Base-by-base conservation (phyloP, 2,113 vertebrate genomes). In the Nycticebus coucang region DNA sequence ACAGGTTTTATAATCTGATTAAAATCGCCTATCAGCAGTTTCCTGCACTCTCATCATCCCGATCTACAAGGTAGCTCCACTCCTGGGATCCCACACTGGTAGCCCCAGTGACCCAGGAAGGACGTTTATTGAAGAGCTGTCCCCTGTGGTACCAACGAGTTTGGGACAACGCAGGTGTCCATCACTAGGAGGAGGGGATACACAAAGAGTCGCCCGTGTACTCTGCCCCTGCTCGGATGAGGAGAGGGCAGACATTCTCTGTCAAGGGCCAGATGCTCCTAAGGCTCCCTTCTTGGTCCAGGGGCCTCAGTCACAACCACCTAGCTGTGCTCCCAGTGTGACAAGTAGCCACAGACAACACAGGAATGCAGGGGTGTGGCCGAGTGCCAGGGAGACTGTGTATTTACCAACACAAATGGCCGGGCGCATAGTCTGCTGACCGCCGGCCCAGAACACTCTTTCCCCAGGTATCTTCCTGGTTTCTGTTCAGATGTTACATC, bases 181-280 rank as follows among this genome's bases (percentile, higher is more conserved):
- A 0, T 28, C 71, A 7, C 37, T 19, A 30, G 33, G 33, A 59
- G n/a, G n/a, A 66, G 6, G 0, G 2, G 77, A 11, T 2, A 2
- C 12, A 12, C 0, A 7, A 22, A n/a, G 86, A 37, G 21, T 0
- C 2, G 7, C 0, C 1, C 24, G 0, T 3, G 37, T 21, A 1
- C 45, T 37, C n/a, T 7, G 37, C 75, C 24, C 84, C 90, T 45
- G 87, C 57, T 78, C 2, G 12, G 60, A 64, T 35, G 62, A 8
- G 66, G n/a, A 77, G 41, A 2, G 0, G 15, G 59, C 37, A 17
- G 71, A 41, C 5, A 0, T 33, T 57, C 53, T 62, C 60, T 11
- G 50, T 15, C 17, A 10, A 75, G 28, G 74, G 80, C 64, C 86
- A 50, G 55, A 64, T 0, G 8, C 18, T 1, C 0, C 2, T n/a